These are phyloP conservation scores for Episyrphus balteatus DNA, from an alignment of 1,140 invertebrate species.

Conservation along the genomic window DNA sequence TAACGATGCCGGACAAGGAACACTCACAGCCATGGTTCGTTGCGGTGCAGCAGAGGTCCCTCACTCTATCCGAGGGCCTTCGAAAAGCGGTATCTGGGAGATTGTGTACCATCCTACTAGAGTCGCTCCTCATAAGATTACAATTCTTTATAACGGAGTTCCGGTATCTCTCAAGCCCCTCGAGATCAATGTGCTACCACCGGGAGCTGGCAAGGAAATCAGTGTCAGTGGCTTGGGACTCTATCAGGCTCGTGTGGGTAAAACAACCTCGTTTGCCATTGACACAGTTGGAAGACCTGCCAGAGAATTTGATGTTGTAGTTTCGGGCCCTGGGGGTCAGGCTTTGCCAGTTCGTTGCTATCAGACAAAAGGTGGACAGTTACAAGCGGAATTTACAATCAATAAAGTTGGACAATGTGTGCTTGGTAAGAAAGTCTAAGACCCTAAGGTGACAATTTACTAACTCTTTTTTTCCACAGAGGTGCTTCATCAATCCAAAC, in stretches of 20 bases:
- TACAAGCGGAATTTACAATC: slow-evolving; percentile 86
- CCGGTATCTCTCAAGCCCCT: slow-evolving; percentile 47
- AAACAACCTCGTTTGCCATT: slow-evolving; percentile 76
- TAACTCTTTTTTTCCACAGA: slow-evolving; percentile 41
- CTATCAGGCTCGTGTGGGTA: slow-evolving; percentile 69
- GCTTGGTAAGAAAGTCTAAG: slow-evolving; percentile 42
- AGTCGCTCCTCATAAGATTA: slow-evolving; percentile 70
- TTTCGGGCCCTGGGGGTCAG: slow-evolving; percentile 77
- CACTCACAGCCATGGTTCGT: slow-evolving; percentile 63
- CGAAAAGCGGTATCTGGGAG: slow-evolving; percentile 59
- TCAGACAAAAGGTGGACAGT: slow-evolving; percentile 86
- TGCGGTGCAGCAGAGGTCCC: slow-evolving; percentile 70
- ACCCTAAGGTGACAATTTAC: not conserved
- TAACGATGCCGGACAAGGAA: slow-evolving; percentile 69
- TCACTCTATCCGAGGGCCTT: slow-evolving; percentile 56
- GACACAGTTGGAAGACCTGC: slow-evolving; percentile 75
- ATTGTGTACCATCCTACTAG: slow-evolving; percentile 76
- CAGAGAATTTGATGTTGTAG: slow-evolving; percentile 82
- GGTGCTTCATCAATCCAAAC: slow-evolving; percentile 83
- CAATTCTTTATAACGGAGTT: slow-evolving; percentile 65
- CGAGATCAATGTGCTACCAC: slow-evolving; percentile 42
- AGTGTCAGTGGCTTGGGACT: slow-evolving; percentile 55
- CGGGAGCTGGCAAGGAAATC: slow-evolving; percentile 55
- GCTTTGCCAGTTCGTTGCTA: slow-evolving; percentile 89
- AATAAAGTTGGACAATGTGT: slow-evolving; percentile 57